phyloP scores from a whole-genome alignment of 37 sponge, comb jelly and placozoan species.

The Trichoplax adhaerens region DNA sequence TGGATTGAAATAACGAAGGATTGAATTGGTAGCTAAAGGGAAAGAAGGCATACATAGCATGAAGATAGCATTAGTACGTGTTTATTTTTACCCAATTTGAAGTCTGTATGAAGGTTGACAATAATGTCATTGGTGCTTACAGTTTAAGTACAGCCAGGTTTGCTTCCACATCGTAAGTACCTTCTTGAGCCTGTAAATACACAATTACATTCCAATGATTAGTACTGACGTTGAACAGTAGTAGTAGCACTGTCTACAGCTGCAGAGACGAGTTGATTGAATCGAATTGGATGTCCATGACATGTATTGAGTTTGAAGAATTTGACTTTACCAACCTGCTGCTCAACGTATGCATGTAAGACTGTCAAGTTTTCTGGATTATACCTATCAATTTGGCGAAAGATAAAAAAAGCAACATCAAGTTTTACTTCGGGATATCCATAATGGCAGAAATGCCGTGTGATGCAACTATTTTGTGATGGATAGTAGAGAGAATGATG shows the following conservation, averaged over 20 bases:
- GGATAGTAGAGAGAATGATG: no score
- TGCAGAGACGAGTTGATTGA: no score
- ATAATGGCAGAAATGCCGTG: no score
- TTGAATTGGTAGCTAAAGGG: constrained; percentile 41
- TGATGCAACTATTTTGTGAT: no score
- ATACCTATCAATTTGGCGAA: constrained; percentile 20
- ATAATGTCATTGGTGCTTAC: constrained; percentile 9
- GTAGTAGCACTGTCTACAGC: no score
- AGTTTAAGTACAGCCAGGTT: constrained; percentile 66
- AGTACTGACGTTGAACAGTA: no score
- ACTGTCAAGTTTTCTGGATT: constrained; percentile 52
- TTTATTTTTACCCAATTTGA: background rate
- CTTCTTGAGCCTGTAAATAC: constrained; percentile 20
- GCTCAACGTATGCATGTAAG: constrained; percentile 33
- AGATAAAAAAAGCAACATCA: no score
- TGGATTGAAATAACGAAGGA: constrained; percentile 7
- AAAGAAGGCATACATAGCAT: background rate
- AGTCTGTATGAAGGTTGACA: background rate
- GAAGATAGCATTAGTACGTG: background rate
- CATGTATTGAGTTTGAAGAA: no score
- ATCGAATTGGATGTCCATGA: no score
- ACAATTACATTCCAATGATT: no score
- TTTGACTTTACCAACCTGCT: constrained; percentile 13
- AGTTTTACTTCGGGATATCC: no score
- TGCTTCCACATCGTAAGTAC: constrained; percentile 57